Base-by-base conservation (phyloP, 2,797 vertebrate genomes). In the Nothura maculosa region DNA sequence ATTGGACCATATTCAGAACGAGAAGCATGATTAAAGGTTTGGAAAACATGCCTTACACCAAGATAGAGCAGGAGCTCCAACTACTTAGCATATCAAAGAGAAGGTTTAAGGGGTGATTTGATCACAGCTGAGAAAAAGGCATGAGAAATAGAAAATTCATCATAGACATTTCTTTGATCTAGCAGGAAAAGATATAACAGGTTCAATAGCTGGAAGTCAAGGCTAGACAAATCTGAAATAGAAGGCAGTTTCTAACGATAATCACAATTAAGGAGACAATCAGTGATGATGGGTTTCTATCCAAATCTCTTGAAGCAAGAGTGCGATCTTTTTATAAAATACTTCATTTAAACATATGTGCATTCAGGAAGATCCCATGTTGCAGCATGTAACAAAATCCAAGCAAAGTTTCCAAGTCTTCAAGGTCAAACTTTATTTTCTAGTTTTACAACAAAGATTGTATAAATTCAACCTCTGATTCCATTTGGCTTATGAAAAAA, bases 41-140 rank as follows among this genome's bases (percentile, higher is more conserved):
- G 79, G 81, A 89, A 96, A 94, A 83, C 81, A 52, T 85, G 45
- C 43, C 72, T 89, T 91, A 54, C 83, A 87, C 69, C 36, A 94
- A 96, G 92, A 94, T 78, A 93, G 84, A 87, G 66, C 58, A 87
- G 81, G 69, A 93, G 52, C 89, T 90, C 81, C 89, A 36, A 38
- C 86, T 94, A 64, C 50, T 96, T 94, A 94, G 76, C 90, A 92
- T 75, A 81, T 96, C 95, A 95, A 96, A 95, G 87, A 63, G 66
- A 74, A 87, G 76, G 73, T 94, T 96, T 95, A 94, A 92, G 90
- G 79, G 73, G 66, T 92, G 60, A 94, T 81, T 91, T 87, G 89
- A 95, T 96, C 79, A 87, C 76, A 85, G 77, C 30, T 60, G 60
- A 87, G 69, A 85, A 92, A 67, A 92, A 83, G 50, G 84, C 87